These are phyloP conservation scores for Acheta domesticus DNA, from an alignment of 2,888 invertebrate genomes.

Conservation along the genomic window DNA sequence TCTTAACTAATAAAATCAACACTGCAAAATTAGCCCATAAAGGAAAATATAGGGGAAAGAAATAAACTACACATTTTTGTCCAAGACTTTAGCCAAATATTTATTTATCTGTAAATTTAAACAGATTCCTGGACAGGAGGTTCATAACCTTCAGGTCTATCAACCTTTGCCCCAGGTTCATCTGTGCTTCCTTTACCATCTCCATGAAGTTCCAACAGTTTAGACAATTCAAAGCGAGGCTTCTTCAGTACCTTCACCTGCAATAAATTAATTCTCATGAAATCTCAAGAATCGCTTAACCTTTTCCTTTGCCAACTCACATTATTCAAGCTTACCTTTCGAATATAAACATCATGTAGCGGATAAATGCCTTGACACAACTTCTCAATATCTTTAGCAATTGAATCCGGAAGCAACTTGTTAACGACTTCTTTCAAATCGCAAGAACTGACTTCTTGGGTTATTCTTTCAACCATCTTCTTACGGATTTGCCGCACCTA, in stretches of 20 bases:
- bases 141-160: slow-evolving; percentile 94
- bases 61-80: no score
- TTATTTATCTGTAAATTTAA: slow-evolving; percentile 20
- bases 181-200: slow-evolving; percentile 63
- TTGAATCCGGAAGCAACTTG: slow-evolving; percentile 96
- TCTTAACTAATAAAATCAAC: no score
- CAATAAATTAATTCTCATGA: not conserved
- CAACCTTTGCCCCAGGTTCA: slow-evolving; percentile 73
- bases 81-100: not conserved
- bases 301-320: no score
- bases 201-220: slow-evolving; percentile 92
- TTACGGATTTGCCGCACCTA: slow-evolving; percentile 85
- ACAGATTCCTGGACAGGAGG: slow-evolving; percentile 86
- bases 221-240: slow-evolving; percentile 94
- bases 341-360: slow-evolving; percentile 95
- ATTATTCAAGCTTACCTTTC: slow-evolving; percentile 65
- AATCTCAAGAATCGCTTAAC: not conserved
- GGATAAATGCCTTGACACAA: slow-evolving; percentile 96
- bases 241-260: slow-evolving; percentile 97
- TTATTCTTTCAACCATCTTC: slow-evolving; percentile 97
- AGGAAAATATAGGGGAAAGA: no score
- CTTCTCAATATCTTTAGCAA: slow-evolving; percentile 99
- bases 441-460: slow-evolving; percentile 80
- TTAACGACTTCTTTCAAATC: slow-evolving; percentile 95
- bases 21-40: no score